A percentile compares a stretch with the other conserved stretches of the same genome.
Conservation (phyloP, 2,113 vertebrate genomes). For the Psammodynastes pulverulentus region DNA sequence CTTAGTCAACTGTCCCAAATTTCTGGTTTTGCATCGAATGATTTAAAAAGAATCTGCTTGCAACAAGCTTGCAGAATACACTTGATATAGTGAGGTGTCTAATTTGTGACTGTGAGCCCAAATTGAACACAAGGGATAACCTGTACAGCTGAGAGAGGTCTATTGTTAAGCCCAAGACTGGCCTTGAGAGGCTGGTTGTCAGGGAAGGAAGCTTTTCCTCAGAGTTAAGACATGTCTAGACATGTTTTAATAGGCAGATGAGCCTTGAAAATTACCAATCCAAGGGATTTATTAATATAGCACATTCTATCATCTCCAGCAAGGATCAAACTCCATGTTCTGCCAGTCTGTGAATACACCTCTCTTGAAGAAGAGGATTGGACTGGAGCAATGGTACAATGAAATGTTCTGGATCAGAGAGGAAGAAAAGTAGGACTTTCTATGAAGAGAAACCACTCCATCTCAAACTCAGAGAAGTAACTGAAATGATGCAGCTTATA, state of each 20-base stretch:
- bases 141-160: background rate
- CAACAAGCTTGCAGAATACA: background rate
- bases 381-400: background rate
- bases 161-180: background rate
- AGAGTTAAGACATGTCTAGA: too few relatives aligned
- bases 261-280: background rate
- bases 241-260: background rate
- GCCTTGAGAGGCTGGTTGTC: background rate
- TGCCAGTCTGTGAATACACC: background rate
- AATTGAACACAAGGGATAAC: background rate
- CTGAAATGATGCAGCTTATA: background rate
- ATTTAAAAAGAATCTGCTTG: background rate
- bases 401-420: background rate
- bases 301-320: background rate
- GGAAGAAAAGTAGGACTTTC: background rate
- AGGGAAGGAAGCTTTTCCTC: background rate
- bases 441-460: background rate
- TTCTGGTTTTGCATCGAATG: background rate
- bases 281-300: background rate
- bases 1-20: background rate
- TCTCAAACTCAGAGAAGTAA: background rate
- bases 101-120: background rate
- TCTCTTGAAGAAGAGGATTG: background rate
- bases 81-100: background rate
- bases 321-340: background rate